Evolutionary conservation across 2,797 vertebrate species (phyloP), one percentile per base, ranked within the genome.

Genomic region (Gouania willdenowi): DNA sequence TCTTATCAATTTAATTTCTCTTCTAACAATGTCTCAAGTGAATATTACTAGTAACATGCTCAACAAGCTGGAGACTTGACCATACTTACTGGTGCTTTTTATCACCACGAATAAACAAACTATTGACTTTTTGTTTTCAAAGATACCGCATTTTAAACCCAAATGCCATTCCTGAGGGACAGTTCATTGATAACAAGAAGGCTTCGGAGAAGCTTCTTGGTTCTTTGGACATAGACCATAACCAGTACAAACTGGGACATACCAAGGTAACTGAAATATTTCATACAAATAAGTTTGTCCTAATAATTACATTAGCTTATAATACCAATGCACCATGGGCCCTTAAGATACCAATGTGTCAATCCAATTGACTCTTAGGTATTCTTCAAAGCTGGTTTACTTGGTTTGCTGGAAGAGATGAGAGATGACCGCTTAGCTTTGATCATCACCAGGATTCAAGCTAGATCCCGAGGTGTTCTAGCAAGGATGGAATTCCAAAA

Each of bases 111-210:
- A n/a, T n/a, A 2, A 14, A 14, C 14, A 14, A 14, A 14, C 2
- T 15, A 3, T 14, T 2, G 14, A 18, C 15, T 9, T 12, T 11
- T 3, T 9, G 14, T 24, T 25, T 17, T 26, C 5, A 33, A 53
- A 93, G 92, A 55, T 92, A 93, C 14, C 88, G 90, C 6, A 92
- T 93, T 62, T 65, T 93, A 27, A 92, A 92, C 49, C 91, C 91
- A 1, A 62, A 76, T 0, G 86, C 90, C 26, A 92, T 92, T 34
- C 91, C 92, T 0, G 91, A 91, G 29, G 91, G 91, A 1, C 89
- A 92, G 47, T 93, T 92, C 63, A 92, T 92, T 4, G 91, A 92
- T 47, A 92, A 89, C 69, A 90, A 85, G 49, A 93, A 92, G 12
- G 90, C 88, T 3, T 75, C 91, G 0, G 92, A 93, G 59, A 93